Percentiles rank a stretch among this genome's conserved stretches.
phyloP scores from a whole-genome alignment of 2,888 invertebrate species.

The Andricus curvator region DNA sequence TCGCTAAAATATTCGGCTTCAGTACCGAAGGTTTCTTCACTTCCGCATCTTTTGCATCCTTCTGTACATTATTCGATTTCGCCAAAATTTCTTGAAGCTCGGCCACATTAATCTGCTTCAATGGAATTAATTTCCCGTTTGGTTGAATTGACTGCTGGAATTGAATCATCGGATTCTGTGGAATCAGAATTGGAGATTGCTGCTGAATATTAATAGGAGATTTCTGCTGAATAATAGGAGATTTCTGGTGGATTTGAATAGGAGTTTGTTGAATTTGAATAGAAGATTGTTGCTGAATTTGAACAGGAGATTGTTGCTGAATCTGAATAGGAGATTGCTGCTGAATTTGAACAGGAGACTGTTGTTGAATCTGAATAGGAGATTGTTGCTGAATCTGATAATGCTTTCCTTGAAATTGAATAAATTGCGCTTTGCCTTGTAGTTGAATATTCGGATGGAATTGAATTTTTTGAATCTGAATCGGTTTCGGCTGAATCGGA shows the following conservation, averaged over 20 bases:
- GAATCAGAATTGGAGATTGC: too few relatives aligned
- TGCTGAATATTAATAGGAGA: too few relatives aligned
- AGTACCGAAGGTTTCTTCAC: not conserved
- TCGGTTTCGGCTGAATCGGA: not conserved
- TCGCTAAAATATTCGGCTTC: not conserved
- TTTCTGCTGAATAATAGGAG: too few relatives aligned
- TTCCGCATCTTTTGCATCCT: not conserved
- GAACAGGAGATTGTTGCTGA: too few relatives aligned
- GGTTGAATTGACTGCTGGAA: not conserved
- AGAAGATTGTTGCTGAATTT: too few relatives aligned
- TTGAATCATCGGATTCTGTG: not conserved
- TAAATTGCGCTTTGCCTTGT: not conserved
- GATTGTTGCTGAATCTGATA: not conserved
- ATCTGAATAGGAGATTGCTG: too few relatives aligned
- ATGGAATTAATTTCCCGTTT: slow-evolving; percentile 9
- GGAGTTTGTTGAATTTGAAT: not conserved
- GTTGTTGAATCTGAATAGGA: not conserved
- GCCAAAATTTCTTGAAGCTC: not conserved
- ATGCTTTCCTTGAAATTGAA: slow-evolving; percentile 5
- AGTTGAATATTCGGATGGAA: not conserved
- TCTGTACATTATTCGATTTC: not conserved
- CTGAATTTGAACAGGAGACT: not conserved
- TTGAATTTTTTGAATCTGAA: not conserved
- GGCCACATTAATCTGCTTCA: not conserved
- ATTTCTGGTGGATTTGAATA: too few relatives aligned